Evolutionary conservation across 53 echinoderm and acorn worm genomes (phyloP), one percentile per base, ranked within the genome.

Genomic region (Astropecten irregularis): DNA sequence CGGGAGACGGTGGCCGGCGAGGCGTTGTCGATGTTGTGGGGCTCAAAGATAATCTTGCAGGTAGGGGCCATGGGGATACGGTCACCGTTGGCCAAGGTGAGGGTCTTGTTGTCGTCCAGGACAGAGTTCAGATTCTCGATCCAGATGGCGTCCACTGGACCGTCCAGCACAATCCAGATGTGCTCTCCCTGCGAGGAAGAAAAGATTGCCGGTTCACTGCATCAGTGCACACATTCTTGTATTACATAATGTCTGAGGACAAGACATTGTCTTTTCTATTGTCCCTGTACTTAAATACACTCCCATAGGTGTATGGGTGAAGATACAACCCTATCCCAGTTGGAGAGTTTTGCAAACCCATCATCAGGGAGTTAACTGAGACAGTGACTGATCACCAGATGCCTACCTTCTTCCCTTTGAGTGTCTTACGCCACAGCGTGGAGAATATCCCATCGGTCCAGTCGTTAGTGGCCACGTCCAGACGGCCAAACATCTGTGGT

Each of bases 371-470:
- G n/a, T n/a, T n/a, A n/a, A n/a, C n/a, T n/a, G n/a, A n/a, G n/a
- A n/a, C n/a, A n/a, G n/a, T n/a, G n/a, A n/a, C n/a, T 57, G 58
- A 23, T 57, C 5, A 57, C 22, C 58, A 23, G 8, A 23, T 16
- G n/a, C 58, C 7, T 57, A 97, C 99, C 94, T 97, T 97, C 79
- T 97, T 97, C 15, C 94, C 92, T 64, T 94, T 94, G 69, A 97
- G 94, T 40, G 99, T 97, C 47, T 97, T 97, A 30, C 99, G 87
- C 99, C 99, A 97, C 13, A 97, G 88, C 23, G 99, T 97, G 19
- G 99, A 97, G 88, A 97, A 97, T 69, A 97, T 97, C 15, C 99
- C 99, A 56, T 97, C 99, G 0, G 99, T 97, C 99, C 99, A 97
- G 68, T 97, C 99, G 60, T 97, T 97, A 50, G 99, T 97, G 16